A percentile compares a stretch with the other conserved stretches of the same genome.
Evolutionary conservation across 2,888 invertebrate species (phyloP).

Genomic region (Aspidapion aeneum): DNA sequence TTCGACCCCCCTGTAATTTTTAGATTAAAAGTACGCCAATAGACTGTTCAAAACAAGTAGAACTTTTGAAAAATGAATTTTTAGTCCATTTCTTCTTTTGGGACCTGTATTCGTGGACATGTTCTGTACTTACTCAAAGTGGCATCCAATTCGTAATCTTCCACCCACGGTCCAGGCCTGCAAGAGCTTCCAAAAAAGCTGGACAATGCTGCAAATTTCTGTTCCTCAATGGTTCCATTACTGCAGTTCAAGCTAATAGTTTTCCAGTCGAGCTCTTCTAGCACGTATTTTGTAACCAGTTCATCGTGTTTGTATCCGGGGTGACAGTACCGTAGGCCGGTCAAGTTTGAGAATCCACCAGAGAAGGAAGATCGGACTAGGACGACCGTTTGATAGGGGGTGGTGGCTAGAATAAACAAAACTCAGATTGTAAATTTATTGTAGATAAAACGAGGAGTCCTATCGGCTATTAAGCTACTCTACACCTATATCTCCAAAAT

Average conservation of each 20-base stretch:
- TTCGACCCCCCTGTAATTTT: no score
- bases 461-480: no score
- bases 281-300: slow-evolving; percentile 57
- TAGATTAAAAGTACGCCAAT: no score
- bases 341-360: slow-evolving; percentile 51
- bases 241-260: slow-evolving; percentile 29
- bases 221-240: slow-evolving; percentile 50
- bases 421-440: neutral
- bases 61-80: no score
- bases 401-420: slow-evolving; percentile 1
- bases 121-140: slow-evolving; percentile 62
- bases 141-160: slow-evolving; percentile 52
- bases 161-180: slow-evolving; percentile 68
- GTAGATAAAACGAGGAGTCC: no score
- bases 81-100: no score
- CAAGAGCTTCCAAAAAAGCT: slow-evolving; percentile 67
- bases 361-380: slow-evolving; percentile 52
- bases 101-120: no score
- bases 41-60: no score
- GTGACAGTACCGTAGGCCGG: slow-evolving; percentile 59
- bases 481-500: no score
- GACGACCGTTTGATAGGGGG: slow-evolving; percentile 57
- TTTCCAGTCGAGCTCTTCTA: slow-evolving; percentile 56
- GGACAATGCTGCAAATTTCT: slow-evolving; percentile 59
- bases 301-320: slow-evolving; percentile 58